phyloP scores from a whole-genome alignment of 1,140 invertebrate genomes.

The Cydia splendana region DNA sequence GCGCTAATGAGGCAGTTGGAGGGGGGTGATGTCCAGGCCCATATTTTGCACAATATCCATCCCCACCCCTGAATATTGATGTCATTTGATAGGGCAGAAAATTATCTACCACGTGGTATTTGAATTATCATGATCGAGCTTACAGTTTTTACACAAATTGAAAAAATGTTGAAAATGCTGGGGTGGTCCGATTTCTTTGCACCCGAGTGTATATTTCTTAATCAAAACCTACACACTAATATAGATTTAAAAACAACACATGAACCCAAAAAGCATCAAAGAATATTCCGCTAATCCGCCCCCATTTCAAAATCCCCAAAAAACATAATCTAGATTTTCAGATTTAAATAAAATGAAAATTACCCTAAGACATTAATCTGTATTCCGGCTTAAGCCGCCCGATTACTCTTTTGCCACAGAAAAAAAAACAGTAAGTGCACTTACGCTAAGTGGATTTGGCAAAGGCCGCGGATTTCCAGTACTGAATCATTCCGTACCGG shows the following conservation, averaged over 20 bases:
- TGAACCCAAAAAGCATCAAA: conserved; percentile 19
- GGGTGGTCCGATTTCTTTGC: no score
- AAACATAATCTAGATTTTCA: not conserved
- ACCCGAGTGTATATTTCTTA: no score
- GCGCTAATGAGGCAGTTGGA: no score
- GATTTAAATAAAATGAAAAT: conserved; percentile 44
- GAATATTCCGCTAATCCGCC: conserved; percentile 10
- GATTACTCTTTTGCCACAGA: conserved; percentile 46
- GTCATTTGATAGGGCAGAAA: no score
- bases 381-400: conserved; percentile 42
- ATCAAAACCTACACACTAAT: no score
- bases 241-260: not conserved
- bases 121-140: no score
- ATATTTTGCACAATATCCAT: no score
- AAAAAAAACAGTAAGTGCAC: conserved; percentile 48
- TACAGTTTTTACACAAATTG: no score
- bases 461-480: conserved; percentile 36
- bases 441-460: conserved; percentile 51
- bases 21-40: no score
- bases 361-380: conserved; percentile 45
- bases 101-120: no score
- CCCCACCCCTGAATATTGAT: no score
- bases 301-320: not conserved
- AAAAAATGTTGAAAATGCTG: no score
- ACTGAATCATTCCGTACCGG: conserved; percentile 45